A percentile compares a stretch with the other conserved stretches of the same genome.
phyloP scores from a whole-genome alignment of 1,140 invertebrate species.

The Condylostylus longicornis region DNA sequence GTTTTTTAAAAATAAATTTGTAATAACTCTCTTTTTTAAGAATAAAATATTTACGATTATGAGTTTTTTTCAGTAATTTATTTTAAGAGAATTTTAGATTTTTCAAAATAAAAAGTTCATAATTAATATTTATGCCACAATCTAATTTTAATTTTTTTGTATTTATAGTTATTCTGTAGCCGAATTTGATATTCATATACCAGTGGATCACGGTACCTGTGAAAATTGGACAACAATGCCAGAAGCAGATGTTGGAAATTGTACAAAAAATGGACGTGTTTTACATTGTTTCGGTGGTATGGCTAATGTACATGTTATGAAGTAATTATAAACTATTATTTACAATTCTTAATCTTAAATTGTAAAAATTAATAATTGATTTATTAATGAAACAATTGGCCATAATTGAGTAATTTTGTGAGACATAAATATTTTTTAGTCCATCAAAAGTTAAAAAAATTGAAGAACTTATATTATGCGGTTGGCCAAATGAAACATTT shows the following conservation, averaged over 20 bases:
- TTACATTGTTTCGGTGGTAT: constrained; percentile 26
- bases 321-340: constrained; percentile 9
- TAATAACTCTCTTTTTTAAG: no score
- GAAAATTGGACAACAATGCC: constrained; percentile 19
- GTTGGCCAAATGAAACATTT: constrained; percentile 24
- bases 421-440: constrained; percentile 1
- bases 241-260: constrained; percentile 21
- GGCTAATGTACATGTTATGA: constrained; percentile 17
- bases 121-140: no score
- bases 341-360: background rate
- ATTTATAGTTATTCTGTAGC: no score
- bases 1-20: no score
- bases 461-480: constrained; percentile 17
- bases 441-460: constrained; percentile 9
- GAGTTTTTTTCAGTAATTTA: no score
- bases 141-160: no score
- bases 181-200: no score
- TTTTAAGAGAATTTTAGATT: no score
- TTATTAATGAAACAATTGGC: background rate
- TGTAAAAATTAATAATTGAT: background rate
- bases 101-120: no score
- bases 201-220: no score
- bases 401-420: background rate
- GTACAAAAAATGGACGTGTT: constrained; percentile 11
- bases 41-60: no score